These are phyloP conservation scores for Mormyrops attenuatus DNA, from an alignment of 2,797 vertebrate species.

Conservation along the genomic window DNA sequence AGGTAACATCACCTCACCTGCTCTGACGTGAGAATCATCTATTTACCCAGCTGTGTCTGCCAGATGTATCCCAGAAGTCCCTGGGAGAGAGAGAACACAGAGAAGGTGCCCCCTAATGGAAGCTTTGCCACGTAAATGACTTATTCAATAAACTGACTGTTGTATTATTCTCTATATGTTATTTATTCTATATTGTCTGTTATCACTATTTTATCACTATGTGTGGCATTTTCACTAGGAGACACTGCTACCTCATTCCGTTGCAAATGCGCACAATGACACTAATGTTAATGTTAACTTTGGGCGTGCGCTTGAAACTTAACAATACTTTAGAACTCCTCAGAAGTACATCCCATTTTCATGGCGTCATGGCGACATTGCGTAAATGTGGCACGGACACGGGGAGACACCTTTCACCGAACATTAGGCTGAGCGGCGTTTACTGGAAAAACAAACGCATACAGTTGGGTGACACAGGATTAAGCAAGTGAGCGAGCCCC, in stretches of 20 bases:
- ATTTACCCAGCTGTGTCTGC: neutral
- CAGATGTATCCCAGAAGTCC: neutral
- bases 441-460: constrained; percentile 30
- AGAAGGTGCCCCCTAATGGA: neutral
- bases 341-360: neutral
- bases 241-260: neutral
- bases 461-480: constrained; percentile 30
- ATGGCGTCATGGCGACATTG: neutral
- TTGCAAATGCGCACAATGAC: neutral
- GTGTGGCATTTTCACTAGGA: neutral
- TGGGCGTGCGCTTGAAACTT: neutral
- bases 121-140: neutral
- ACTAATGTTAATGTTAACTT: neutral
- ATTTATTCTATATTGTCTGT: neutral
- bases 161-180: neutral
- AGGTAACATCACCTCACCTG: neutral
- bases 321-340: neutral
- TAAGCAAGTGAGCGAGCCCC: constrained; percentile 27
- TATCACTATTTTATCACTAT: neutral
- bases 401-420: neutral
- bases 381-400: neutral
- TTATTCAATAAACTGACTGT: neutral
- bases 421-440: constrained; percentile 18
- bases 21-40: neutral
- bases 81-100: neutral